Evolutionary conservation across 2,888 invertebrate species (phyloP), one percentile per base, ranked within the genome.

Genomic region (Apodemia mormo): DNA sequence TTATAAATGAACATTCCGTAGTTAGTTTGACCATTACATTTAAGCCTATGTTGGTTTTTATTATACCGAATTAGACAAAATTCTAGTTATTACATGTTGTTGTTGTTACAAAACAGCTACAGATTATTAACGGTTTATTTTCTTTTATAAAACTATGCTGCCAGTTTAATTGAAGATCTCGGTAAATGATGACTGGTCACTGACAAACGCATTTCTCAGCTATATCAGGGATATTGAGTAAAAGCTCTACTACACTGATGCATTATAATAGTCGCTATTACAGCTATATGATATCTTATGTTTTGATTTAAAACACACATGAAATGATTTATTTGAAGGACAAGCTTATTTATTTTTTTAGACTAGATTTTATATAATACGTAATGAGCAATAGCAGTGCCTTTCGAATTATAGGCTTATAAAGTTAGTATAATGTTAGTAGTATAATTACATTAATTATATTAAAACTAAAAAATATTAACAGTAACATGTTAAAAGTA

Each of bases 51-150:
- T 58, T 30, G 22, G 10, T 29, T 58, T 29, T 30, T 56, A 33
- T 61, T 61, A 45, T 45, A 43, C 12, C 45, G 22, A 58, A 68
- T 6, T 33, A 68, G 14, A 40, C 54, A 70, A 70, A 70, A 70
- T 67, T 30, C 30, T 14, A 49, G 30, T 58, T 58, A 56, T 56
- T 56, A 56, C 82, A 81, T 82, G 82, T 87, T 49, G 49, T 49
- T 49, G 49, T 49, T 88, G 87, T 85, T 83, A 89, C 84, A 88
- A 88, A 89, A 88, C 84, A 82, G 85, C 88, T 89, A 85, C 81
- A 87, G 86, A 90, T 88, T 90, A 85, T 90, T 84, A 86, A 90
- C 86, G 88, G 85, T 85, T 86, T 86, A 83, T 87, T 89, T 88
- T 88, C 83, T 88, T 88, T 86, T 85, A 80, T 79, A 83, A 86